Conservation (phyloP, 2,888 invertebrate species). For the Melinaea menophilus region DNA sequence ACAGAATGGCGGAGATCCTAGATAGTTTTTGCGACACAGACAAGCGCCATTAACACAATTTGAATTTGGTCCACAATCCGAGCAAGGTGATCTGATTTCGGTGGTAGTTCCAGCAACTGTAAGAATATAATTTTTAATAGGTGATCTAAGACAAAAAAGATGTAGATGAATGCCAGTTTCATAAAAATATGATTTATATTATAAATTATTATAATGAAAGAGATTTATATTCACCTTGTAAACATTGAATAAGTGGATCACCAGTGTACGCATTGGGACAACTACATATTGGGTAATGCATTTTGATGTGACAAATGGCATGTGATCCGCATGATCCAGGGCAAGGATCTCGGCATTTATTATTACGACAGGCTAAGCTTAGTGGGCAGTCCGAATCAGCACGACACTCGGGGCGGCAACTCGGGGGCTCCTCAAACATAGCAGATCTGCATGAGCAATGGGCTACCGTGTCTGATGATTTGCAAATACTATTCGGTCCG, state of each 20-base stretch:
- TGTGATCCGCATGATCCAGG: constrained; percentile 87
- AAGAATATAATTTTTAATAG: not conserved
- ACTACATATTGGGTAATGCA: constrained; percentile 87
- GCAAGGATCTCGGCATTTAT: constrained; percentile 84
- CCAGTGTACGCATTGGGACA: constrained; percentile 83
- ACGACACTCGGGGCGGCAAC: constrained; percentile 86
- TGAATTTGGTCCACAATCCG: constrained; percentile 86
- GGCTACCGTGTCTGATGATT: constrained; percentile 80
- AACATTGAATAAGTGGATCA: constrained; percentile 85
- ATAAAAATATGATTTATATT: not conserved
- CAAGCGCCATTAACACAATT: constrained; percentile 83
- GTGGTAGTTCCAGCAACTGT: constrained; percentile 52
- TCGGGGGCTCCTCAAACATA: constrained; percentile 84
- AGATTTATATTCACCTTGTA: constrained; percentile 69
- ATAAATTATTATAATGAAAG: not conserved
- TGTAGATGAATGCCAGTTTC: not conserved
- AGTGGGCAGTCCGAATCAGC: constrained; percentile 82
- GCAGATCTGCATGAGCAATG: constrained; percentile 84
- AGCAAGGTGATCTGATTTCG: constrained; percentile 76
- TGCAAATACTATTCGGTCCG: constrained; percentile 83
- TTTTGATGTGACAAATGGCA: constrained; percentile 84
- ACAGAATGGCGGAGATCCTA: constrained; percentile 86
- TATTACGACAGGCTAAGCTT: constrained; percentile 80
- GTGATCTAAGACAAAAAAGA: not conserved
- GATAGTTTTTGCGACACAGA: constrained; percentile 81